Evolutionary conservation across 2,888 invertebrate species (phyloP).

Genomic region (Teleogryllus oceanicus): DNA sequence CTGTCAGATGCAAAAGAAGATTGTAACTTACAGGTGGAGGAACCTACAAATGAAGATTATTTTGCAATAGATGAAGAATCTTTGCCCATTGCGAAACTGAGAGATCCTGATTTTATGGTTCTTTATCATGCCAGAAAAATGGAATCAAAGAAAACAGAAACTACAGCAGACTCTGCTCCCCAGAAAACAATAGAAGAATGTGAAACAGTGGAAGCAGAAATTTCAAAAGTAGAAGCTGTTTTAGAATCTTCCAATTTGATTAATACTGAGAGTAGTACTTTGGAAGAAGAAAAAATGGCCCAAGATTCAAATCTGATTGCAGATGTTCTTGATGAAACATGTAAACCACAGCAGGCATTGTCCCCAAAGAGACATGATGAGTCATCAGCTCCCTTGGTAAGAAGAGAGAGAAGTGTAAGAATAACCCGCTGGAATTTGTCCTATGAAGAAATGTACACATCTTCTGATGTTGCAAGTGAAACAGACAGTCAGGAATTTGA

Average conservation of each 20-base stretch:
- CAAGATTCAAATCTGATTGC: not conserved
- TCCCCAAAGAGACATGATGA: not conserved
- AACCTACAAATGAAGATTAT: not conserved
- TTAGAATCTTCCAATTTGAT: not conserved
- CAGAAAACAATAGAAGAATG: not conserved
- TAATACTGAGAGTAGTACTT: not conserved
- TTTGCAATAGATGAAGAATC: slow-evolving; percentile 26
- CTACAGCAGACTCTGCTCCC: not conserved
- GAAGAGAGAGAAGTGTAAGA: slow-evolving; percentile 24
- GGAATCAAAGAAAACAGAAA: not conserved
- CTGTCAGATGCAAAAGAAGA: too few species aligned
- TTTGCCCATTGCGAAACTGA: slow-evolving; percentile 28
- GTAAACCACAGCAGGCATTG: not conserved
- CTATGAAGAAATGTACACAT: slow-evolving; percentile 36
- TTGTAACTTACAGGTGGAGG: too few species aligned
- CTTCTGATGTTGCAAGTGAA: slow-evolving; percentile 36
- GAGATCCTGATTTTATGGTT: slow-evolving; percentile 28
- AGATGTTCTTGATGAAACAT: not conserved
- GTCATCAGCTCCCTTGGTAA: not conserved
- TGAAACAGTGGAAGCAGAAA: not conserved
- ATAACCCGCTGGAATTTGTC: slow-evolving; percentile 35
- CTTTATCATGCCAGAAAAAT: not conserved
- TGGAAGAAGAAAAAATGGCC: too few species aligned
- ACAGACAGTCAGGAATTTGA: slow-evolving; percentile 30
- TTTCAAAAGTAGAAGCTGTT: not conserved